Percentiles rank a stretch among this genome's conserved stretches.
Conservation (phyloP, 2,113 vertebrate species). For the Addax nasomaculatus region DNA sequence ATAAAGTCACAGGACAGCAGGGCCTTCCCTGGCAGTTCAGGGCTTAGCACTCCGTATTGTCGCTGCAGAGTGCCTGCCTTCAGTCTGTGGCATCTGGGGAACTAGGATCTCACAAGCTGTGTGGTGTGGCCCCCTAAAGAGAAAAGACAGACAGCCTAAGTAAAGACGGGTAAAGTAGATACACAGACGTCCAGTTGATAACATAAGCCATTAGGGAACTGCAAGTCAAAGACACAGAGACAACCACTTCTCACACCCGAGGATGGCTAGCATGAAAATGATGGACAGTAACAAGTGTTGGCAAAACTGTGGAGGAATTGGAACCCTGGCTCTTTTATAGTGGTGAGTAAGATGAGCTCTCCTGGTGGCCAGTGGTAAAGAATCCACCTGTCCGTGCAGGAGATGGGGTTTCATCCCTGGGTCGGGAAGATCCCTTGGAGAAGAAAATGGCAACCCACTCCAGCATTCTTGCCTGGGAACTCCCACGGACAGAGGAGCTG, state of each 20-base stretch:
- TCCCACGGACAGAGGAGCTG: neutral
- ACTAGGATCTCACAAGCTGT: neutral
- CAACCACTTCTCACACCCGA: fast-evolving
- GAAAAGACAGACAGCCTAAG: neutral
- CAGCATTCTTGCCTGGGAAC: neutral
- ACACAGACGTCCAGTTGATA: fast-evolving
- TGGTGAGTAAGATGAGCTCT: neutral
- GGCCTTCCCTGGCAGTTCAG: neutral
- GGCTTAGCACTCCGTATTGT: fast-evolving
- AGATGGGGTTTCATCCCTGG: neutral
- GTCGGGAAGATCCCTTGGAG: neutral
- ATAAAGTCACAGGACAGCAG: neutral
- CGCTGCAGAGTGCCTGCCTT: neutral
- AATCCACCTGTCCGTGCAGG: neutral
- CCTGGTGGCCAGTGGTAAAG: neutral
- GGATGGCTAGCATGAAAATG: fast-evolving
- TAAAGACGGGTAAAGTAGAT: neutral
- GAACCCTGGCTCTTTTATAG: neutral
- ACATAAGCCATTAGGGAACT: neutral
- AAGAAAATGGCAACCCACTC: neutral
- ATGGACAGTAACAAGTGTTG: fast-evolving
- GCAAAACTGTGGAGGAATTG: neutral
- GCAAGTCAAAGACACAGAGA: no score
- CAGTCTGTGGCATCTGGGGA: neutral
- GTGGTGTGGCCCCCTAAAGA: neutral